phyloP scores from a whole-genome alignment of 2,888 invertebrate species.

The Leucozona laternaria region DNA sequence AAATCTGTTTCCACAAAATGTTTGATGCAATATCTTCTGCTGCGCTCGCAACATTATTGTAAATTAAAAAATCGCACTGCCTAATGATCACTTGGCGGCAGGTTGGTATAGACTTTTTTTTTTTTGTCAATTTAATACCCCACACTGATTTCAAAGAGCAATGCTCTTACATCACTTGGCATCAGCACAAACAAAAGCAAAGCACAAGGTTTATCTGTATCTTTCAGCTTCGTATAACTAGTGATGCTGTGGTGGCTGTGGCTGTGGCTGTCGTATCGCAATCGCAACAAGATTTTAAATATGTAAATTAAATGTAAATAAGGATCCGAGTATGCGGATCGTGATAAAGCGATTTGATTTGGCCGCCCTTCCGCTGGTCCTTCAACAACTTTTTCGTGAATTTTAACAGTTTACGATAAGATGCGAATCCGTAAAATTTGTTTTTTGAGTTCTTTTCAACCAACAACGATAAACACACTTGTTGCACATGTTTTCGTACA shows the following conservation, averaged over 20 bases:
- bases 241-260: no score
- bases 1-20: constrained; percentile 38
- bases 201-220: constrained; percentile 67
- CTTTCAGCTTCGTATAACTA: constrained; percentile 31
- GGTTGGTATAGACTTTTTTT: constrained; percentile 6
- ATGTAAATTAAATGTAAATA: constrained; percentile 76
- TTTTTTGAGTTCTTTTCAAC: constrained; percentile 50
- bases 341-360: constrained; percentile 76
- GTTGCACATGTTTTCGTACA: constrained; percentile 59
- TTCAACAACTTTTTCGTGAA: constrained; percentile 76
- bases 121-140: constrained; percentile 9
- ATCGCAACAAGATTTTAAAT: constrained; percentile 75
- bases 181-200: constrained; percentile 56
- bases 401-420: constrained; percentile 76
- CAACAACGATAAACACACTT: constrained; percentile 64
- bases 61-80: constrained; percentile 56
- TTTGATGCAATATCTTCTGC: constrained; percentile 48
- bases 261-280: constrained; percentile 76
- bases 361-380: constrained; percentile 74
- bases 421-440: constrained; percentile 73
- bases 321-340: constrained; percentile 75
- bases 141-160: constrained; percentile 39
- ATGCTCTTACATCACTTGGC: constrained; percentile 54
- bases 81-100: constrained; percentile 63
- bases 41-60: constrained; percentile 51